A percentile compares a stretch with the other conserved stretches of the same genome.
These are phyloP conservation scores for Morbakka virulenta DNA, from an alignment of 30 jellyfish, hydroid and myxozoan genomes.

Conservation along the genomic window DNA sequence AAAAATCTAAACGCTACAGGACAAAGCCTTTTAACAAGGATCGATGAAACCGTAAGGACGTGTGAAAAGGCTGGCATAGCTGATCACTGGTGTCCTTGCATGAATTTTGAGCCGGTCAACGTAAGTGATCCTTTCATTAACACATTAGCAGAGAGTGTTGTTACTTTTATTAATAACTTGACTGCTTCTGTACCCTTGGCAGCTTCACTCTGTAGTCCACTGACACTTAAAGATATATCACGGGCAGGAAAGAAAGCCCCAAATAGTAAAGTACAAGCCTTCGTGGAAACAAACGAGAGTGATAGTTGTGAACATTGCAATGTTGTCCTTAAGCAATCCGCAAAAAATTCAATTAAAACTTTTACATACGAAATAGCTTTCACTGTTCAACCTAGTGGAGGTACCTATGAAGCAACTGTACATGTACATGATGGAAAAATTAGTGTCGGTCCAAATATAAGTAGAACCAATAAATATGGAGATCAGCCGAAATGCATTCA, in stretches of 20 bases:
- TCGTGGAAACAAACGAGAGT: neutral
- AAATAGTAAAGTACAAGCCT: conserved; percentile 6
- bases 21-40: conserved; percentile 24
- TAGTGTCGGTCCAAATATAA: conserved; percentile 26
- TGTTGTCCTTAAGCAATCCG: neutral
- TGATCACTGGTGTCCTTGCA: conserved; percentile 61
- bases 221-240: neutral
- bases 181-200: neutral
- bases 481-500: conserved; percentile 75
- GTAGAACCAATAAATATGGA: conserved; percentile 65
- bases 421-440: neutral
- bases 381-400: conserved; percentile 42
- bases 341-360: neutral
- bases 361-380: conserved; percentile 19
- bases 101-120: conserved; percentile 5
- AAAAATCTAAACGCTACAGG: too few species aligned
- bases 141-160: conserved; percentile 24
- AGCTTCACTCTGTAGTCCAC: conserved; percentile 3
- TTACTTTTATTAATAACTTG: conserved; percentile 2
- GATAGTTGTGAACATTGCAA: conserved; percentile 33
- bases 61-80: conserved; percentile 44
- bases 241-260: conserved; percentile 15
- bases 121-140: neutral
- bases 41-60: conserved; percentile 18
- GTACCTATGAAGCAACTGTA: conserved; percentile 49